phyloP scores from a whole-genome alignment of 2,888 invertebrate genomes.

The Cheilosia pagana region DNA sequence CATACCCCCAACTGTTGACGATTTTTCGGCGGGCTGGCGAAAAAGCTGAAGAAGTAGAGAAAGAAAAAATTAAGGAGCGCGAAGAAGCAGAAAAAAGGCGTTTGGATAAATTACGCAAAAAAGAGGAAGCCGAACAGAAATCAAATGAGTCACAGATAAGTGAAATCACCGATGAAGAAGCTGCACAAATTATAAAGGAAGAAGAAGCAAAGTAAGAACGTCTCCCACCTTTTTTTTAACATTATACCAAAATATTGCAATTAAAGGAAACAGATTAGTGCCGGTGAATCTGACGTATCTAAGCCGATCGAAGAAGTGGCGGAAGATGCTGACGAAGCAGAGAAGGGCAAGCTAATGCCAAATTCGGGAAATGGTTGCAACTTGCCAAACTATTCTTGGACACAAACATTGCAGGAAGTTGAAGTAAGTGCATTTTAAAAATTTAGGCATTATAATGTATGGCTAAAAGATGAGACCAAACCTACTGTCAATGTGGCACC shows the following conservation, averaged over 20 bases:
- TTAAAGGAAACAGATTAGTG: conserved; percentile 18
- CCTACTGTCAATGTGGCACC: no score
- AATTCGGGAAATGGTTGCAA: conserved; percentile 98
- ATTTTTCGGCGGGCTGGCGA: conserved; percentile 92
- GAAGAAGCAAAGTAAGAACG: conserved; percentile 85
- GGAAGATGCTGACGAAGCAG: conserved; percentile 92
- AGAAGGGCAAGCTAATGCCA: conserved; percentile 95
- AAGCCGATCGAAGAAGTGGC: conserved; percentile 82
- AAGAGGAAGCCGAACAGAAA: conserved; percentile 85
- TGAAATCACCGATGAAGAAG: conserved; percentile 97
- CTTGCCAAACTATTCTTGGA: conserved; percentile 97
- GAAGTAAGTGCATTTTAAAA: conserved; percentile 89
- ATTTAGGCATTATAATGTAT: no score
- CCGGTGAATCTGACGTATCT: conserved; percentile 79
- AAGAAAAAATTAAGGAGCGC: conserved; percentile 86
- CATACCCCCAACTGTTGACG: no score
- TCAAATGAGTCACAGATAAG: conserved; percentile 84
- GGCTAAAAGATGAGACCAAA: no score
- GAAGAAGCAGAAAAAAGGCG: conserved; percentile 88
- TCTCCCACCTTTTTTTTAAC: neutral
- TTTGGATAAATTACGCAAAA: conserved; percentile 87
- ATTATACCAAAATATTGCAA: neutral
- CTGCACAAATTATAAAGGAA: conserved; percentile 91
- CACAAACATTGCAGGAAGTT: conserved; percentile 97
- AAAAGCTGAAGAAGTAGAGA: conserved; percentile 86